Evolutionary conservation across 2,888 invertebrate genomes (phyloP).

Genomic region (Drepana falcataria): DNA sequence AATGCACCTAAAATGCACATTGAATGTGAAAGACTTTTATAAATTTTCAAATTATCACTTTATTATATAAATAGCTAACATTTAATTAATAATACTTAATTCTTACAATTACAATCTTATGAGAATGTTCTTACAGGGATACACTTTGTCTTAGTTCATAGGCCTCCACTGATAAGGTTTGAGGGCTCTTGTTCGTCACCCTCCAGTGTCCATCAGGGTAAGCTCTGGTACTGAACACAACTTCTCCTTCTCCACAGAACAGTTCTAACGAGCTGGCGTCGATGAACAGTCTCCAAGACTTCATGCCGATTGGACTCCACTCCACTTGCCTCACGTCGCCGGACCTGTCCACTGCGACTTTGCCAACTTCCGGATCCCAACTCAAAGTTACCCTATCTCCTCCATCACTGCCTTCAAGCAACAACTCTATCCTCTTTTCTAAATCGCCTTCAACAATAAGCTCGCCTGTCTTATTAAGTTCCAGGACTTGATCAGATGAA

Average conservation of each 20-base stretch:
- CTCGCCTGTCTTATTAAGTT: slow-evolving; percentile 53
- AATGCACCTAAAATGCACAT: too few species aligned
- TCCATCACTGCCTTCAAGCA: slow-evolving; percentile 46
- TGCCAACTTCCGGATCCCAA: slow-evolving; percentile 47
- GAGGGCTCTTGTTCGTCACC: slow-evolving; percentile 49
- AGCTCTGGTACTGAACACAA: slow-evolving; percentile 62
- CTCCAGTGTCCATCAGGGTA: slow-evolving; percentile 58
- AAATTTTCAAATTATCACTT: too few species aligned
- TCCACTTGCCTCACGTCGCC: slow-evolving; percentile 60
- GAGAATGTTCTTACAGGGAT: slow-evolving; percentile 28
- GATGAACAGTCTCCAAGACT: slow-evolving; percentile 54
- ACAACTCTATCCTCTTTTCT: slow-evolving; percentile 37
- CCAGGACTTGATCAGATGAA: slow-evolving; percentile 20
- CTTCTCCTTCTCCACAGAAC: slow-evolving; percentile 70
- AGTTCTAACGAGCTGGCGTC: slow-evolving; percentile 65
- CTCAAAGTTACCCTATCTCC: slow-evolving; percentile 39
- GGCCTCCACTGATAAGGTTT: slow-evolving; percentile 41
- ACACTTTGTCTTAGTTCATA: slow-evolving; percentile 51
- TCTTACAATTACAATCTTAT: neutral
- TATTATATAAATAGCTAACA: too few species aligned
- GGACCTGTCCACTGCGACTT: slow-evolving; percentile 50
- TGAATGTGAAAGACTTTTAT: too few species aligned
- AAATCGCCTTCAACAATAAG: slow-evolving; percentile 44
- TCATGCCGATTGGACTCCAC: slow-evolving; percentile 47
- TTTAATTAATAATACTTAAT: neutral